Evolutionary conservation across 2,797 vertebrate species (phyloP), one percentile per base, ranked within the genome.

Genomic region (Onychomys leucogaster): DNA sequence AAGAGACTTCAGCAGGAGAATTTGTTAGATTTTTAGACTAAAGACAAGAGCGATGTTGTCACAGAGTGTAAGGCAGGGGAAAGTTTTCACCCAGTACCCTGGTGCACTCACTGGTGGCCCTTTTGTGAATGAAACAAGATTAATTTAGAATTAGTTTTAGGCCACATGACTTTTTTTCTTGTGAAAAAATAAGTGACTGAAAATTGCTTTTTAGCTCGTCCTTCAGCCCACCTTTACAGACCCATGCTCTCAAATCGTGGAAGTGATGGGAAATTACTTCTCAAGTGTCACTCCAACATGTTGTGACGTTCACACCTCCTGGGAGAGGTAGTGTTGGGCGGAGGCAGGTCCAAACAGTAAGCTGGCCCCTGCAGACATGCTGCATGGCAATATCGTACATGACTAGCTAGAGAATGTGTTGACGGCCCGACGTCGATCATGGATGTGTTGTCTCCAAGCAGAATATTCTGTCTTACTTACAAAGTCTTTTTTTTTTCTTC

Each of bases 381-480:
- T 83, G 65, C 59, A 19, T 25, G 83, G 52, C 78, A 78, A 55
- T 21, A 1, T 85, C 86, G 59, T 95, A 27, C 75, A 8, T 71
- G 81, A 81, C 86, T 84, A 6, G 84, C 90, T 63, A 59, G 75
- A 85, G 78, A 91, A 46, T 4, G 11, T 4, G 0, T 65, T 73
- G 49, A 52, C 49, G 85, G n/a, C 65, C 27, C 49, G 41, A 2
- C 63, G 91, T 93, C 69, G 27, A 25, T 52, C 49, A 16, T 0
- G 25, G 34, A 55, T 80, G 41, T 94, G 63, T 95, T 95, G 90
- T 89, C 77, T 73, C 43, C 67, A 83, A 89, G n/a, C 67, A 82
- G 81, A 86, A 87, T 86, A 89, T 63, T 57, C 77, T 76, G 32
- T 87, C 43, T 93, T 71, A 83, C 89, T 96, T 89, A 59, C 84